A percentile compares a stretch with the other conserved stretches of the same genome.
These are phyloP conservation scores for Sylvilagus floridanus DNA, from an alignment of 2,797 vertebrate genomes.

Conservation along the genomic window DNA sequence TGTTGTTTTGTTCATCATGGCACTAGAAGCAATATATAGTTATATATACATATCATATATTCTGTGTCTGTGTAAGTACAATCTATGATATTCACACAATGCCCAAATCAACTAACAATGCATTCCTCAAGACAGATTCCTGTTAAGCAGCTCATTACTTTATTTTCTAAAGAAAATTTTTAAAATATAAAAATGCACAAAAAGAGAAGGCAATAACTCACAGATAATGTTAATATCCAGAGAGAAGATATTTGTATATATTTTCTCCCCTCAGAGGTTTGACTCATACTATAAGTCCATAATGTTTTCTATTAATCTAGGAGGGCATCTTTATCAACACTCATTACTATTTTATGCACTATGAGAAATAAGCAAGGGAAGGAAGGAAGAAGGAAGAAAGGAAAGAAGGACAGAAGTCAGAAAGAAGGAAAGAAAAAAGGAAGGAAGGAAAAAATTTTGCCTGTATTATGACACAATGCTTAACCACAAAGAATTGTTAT, in stretches of 20 bases:
- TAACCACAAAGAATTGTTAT: slow-evolving; percentile 28
- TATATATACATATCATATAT: neutral
- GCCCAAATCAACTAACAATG: neutral
- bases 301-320: slow-evolving; percentile 22
- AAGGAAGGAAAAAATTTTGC: neutral
- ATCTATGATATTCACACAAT: neutral
- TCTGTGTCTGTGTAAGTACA: neutral
- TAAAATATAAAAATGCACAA: slow-evolving; percentile 13
- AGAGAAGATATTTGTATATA: slow-evolving; percentile 18
- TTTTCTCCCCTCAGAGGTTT: neutral
- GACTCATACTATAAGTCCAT: neutral
- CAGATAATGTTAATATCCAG: neutral
- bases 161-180: slow-evolving; percentile 22
- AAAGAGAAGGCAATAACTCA: slow-evolving; percentile 19
- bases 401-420: neutral
- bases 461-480: neutral
- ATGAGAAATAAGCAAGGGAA: neutral
- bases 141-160: neutral
- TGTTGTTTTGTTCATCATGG: neutral
- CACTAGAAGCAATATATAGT: neutral
- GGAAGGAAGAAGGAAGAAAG: neutral
- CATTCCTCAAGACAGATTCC: neutral
- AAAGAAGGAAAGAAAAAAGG: neutral
- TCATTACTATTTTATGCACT: neutral
- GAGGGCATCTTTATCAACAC: neutral